phyloP scores from a whole-genome alignment of 2,797 vertebrate genomes.

The Mallotus villosus region DNA sequence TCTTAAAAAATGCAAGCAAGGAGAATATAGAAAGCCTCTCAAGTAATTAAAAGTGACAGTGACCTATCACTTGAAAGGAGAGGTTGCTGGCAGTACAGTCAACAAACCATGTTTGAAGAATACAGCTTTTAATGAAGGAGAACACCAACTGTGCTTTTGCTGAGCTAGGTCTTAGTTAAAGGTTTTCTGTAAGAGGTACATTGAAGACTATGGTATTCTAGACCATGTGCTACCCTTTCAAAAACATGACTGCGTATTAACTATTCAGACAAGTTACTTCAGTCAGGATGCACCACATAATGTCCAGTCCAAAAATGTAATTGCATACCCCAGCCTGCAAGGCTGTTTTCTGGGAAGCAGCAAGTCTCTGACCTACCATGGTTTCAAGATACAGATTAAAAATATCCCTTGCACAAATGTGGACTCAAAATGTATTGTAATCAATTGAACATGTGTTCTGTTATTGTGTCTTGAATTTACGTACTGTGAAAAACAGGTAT shows the following conservation, averaged over 20 bases:
- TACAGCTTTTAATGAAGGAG: conserved; percentile 13
- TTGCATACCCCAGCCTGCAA: not conserved
- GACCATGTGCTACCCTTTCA: too few species aligned
- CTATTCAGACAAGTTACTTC: too few species aligned
- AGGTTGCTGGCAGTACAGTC: conserved; percentile 12
- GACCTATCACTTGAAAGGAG: conserved; percentile 35
- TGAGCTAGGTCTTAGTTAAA: conserved; percentile 13
- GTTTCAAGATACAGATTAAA: not conserved
- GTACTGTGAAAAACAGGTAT: too few species aligned
- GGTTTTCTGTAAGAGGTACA: not conserved
- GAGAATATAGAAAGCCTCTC: conserved; percentile 35
- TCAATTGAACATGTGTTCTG: too few species aligned
- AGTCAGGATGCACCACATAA: too few species aligned
- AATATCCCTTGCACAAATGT: not conserved
- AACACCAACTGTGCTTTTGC: conserved; percentile 9
- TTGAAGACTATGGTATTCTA: not conserved
- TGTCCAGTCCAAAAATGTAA: too few species aligned
- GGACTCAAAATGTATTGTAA: too few species aligned
- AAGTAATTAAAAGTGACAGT: conserved; percentile 58
- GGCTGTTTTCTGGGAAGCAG: not conserved
- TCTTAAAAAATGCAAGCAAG: conserved; percentile 36
- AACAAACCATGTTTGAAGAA: not conserved
- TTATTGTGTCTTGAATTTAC: too few species aligned
- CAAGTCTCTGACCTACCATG: not conserved
- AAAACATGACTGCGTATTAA: too few species aligned